phyloP scores from a whole-genome alignment of 1,140 invertebrate species.

The Drosophila murphyi region DNA sequence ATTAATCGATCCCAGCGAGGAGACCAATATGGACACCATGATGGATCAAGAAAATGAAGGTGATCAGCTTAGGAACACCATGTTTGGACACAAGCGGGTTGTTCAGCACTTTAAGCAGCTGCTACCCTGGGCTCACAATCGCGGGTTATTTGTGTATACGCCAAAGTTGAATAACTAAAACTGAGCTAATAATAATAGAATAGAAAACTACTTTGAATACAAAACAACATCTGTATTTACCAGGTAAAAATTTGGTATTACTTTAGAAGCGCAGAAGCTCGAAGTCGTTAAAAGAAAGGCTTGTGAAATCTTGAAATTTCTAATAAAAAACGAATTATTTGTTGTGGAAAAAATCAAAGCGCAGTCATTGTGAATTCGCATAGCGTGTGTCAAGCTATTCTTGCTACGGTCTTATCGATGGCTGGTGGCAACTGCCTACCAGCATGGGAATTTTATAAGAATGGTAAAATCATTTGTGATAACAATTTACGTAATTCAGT shows the following conservation, averaged over 20 bases:
- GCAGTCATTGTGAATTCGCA: conserved; percentile 6
- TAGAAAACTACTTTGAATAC: background rate
- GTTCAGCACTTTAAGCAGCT: conserved; percentile 46
- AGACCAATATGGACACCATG: conserved; percentile 62
- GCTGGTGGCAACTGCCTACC: background rate
- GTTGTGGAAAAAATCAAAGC: background rate
- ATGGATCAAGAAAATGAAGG: conserved; percentile 48
- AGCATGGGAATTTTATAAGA: background rate
- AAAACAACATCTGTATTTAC: background rate
- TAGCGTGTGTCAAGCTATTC: background rate
- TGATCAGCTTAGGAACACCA: conserved; percentile 47
- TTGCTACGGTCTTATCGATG: background rate
- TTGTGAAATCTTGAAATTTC: background rate
- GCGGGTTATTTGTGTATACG: conserved; percentile 61
- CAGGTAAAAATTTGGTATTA: too few relatives aligned
- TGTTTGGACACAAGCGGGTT: conserved; percentile 49
- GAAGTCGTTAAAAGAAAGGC: background rate
- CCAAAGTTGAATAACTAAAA: conserved; percentile 14
- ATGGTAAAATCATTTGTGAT: background rate
- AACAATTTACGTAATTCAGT: background rate
- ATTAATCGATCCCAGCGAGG: conserved; percentile 54
- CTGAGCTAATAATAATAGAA: conserved; percentile 3
- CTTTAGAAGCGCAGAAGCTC: too few relatives aligned
- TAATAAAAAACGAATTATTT: background rate
- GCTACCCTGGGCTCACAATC: conserved; percentile 68